phyloP scores from a whole-genome alignment of 2,888 invertebrate species.

The Calephelis perditalis region DNA sequence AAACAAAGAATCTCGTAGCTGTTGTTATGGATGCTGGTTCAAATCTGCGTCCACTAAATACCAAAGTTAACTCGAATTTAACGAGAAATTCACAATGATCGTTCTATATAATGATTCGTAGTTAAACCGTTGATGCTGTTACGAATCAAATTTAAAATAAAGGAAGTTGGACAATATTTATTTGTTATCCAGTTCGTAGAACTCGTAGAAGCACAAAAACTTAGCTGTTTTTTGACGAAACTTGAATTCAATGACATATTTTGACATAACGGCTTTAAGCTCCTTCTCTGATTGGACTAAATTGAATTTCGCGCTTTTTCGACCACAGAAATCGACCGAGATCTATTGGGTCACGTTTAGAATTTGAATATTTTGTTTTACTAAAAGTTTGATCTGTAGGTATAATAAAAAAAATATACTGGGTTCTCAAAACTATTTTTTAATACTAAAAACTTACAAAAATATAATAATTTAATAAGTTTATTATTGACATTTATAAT shows the following conservation, averaged over 20 bases:
- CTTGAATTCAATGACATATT: slow-evolving; percentile 36
- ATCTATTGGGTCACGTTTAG: slow-evolving; percentile 29
- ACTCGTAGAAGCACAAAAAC: slow-evolving; percentile 23
- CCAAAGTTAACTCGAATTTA: slow-evolving; percentile 42
- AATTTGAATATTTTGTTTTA: too few species aligned
- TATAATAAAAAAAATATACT: too few species aligned
- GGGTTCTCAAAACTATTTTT: too few species aligned
- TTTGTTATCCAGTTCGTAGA: slow-evolving; percentile 14
- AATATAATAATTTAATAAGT: too few species aligned
- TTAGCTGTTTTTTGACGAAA: slow-evolving; percentile 28
- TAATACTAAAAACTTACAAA: too few species aligned
- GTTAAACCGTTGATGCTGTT: slow-evolving; percentile 54
- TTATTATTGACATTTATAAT: too few species aligned
- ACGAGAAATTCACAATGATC: slow-evolving; percentile 38
- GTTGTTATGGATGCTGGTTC: slow-evolving; percentile 27
- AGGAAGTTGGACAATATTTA: slow-evolving; percentile 44
- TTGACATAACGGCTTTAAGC: slow-evolving; percentile 48
- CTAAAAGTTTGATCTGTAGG: too few species aligned
- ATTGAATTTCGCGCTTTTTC: slow-evolving; percentile 54
- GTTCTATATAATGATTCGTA: slow-evolving; percentile 25
- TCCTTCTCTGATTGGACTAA: slow-evolving; percentile 49
- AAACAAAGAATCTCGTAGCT: slow-evolving; percentile 38
- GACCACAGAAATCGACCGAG: slow-evolving; percentile 35
- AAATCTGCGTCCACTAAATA: slow-evolving; percentile 41
- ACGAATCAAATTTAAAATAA: slow-evolving; percentile 48